Evolutionary conservation across 2,113 vertebrate genomes (phyloP).

Genomic region (Jaculus jaculus): DNA sequence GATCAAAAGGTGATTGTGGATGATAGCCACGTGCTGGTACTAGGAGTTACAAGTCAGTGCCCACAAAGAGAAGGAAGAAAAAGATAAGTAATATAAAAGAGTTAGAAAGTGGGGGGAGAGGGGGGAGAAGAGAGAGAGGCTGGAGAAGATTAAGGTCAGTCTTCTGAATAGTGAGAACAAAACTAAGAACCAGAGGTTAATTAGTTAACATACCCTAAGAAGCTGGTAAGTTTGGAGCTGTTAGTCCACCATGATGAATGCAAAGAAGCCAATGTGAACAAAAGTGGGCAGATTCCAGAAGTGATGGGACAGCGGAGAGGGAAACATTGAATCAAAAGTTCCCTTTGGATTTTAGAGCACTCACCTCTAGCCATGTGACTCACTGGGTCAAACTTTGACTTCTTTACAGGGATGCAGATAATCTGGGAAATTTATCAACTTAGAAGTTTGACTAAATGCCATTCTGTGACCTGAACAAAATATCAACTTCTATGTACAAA

Average conservation of each 20-base stretch:
- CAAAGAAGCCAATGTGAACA: background rate
- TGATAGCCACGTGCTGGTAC: no score
- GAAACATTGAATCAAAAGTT: background rate
- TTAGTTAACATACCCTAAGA: background rate
- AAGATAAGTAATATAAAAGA: background rate
- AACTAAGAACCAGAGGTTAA: background rate
- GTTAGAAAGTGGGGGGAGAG: no score
- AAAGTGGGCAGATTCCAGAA: background rate
- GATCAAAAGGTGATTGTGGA: no score
- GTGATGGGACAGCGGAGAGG: rapidly evolving
- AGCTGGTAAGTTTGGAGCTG: background rate
- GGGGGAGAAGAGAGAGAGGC: no score
- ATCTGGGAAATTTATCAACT: slow-evolving; percentile 19
- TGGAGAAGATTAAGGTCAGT: no score
- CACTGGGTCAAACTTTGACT: background rate
- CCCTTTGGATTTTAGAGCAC: background rate
- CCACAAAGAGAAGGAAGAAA: no score
- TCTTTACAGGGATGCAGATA: slow-evolving; percentile 8
- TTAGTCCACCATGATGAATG: background rate
- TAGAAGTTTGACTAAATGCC: slow-evolving; percentile 12
- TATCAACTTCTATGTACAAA: background rate
- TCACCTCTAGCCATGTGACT: background rate
- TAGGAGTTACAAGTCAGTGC: no score
- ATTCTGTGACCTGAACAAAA: background rate
- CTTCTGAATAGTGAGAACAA: background rate